These are phyloP conservation scores for Heteromyza rotundicornis DNA, from an alignment of 2,888 invertebrate genomes.

Conservation along the genomic window DNA sequence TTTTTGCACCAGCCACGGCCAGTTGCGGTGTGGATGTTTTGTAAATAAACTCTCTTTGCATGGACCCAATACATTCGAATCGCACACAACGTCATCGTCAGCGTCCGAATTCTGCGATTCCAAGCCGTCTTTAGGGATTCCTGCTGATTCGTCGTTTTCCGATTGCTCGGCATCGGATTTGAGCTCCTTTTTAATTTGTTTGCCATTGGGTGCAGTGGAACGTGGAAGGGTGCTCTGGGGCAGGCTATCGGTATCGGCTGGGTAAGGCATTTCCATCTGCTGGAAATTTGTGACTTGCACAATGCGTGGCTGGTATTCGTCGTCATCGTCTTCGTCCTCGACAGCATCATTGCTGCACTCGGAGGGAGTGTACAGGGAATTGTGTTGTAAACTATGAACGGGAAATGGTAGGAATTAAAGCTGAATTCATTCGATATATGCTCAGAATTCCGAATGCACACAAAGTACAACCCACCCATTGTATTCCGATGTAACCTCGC, in stretches of 20 bases:
- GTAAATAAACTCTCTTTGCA: slow-evolving; percentile 61
- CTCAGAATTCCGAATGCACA: too few relatives aligned
- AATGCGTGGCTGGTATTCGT: slow-evolving; percentile 55
- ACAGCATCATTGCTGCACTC: slow-evolving; percentile 29
- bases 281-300: slow-evolving; percentile 60
- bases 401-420: too few relatives aligned
- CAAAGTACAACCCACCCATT: too few relatives aligned
- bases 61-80: slow-evolving; percentile 35
- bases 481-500: too few relatives aligned
- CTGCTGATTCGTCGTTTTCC: slow-evolving; percentile 19
- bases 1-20: slow-evolving; percentile 63
- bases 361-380: slow-evolving; percentile 21
- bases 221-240: not conserved
- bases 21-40: slow-evolving; percentile 53
- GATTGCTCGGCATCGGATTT: slow-evolving; percentile 29
- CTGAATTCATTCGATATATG: too few relatives aligned
- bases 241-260: too few relatives aligned
- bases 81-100: slow-evolving; percentile 9
- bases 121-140: slow-evolving; percentile 9
- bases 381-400: slow-evolving; percentile 23
- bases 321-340: slow-evolving; percentile 31
- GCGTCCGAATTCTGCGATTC: not conserved
- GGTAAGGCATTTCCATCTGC: slow-evolving; percentile 36
- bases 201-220: slow-evolving; percentile 2
- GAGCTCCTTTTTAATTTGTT: slow-evolving; percentile 39